Evolutionary conservation across 2,113 vertebrate genomes (phyloP).

Genomic region (Pelobates fuscus): DNA sequence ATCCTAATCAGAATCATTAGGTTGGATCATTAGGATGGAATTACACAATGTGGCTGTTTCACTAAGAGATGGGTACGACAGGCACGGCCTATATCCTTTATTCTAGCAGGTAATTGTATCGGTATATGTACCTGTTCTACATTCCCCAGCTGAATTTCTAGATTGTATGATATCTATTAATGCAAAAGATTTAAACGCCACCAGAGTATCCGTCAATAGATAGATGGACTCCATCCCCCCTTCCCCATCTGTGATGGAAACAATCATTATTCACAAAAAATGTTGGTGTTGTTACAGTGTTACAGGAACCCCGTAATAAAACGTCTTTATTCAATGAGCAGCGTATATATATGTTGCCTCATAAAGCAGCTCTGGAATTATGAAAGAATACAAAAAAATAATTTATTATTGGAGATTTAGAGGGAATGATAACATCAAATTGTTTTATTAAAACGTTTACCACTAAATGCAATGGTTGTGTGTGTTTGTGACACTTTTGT

Average conservation of each 20-base stretch:
- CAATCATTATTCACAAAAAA: conserved; percentile 6
- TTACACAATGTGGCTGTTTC: conserved; percentile 15
- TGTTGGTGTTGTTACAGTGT: conserved; percentile 17
- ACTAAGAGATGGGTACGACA: conserved; percentile 2
- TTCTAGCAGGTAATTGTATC: conserved; percentile 32
- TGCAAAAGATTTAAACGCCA: neutral
- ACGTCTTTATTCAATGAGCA: neutral
- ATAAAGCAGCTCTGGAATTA: neutral
- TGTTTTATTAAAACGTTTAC: neutral
- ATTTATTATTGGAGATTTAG: neutral
- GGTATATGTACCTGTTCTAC: conserved; percentile 4
- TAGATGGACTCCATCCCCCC: conserved; percentile 3
- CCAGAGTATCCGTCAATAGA: neutral
- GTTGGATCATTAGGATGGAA: conserved; percentile 30
- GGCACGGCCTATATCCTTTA: conserved; percentile 2
- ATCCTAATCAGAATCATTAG: conserved; percentile 38
- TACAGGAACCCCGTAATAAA: neutral
- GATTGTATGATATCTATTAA: conserved; percentile 21
- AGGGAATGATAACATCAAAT: neutral
- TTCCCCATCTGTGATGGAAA: conserved; percentile 1
- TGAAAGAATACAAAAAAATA: neutral
- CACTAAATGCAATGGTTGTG: neutral
- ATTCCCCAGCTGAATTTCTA: conserved; percentile 9
- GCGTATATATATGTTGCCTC: neutral
- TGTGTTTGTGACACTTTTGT: too few relatives aligned